A percentile compares a stretch with the other conserved stretches of the same genome.
Conservation (phyloP, 2,888 invertebrate species). For the Athetis lepigone region DNA sequence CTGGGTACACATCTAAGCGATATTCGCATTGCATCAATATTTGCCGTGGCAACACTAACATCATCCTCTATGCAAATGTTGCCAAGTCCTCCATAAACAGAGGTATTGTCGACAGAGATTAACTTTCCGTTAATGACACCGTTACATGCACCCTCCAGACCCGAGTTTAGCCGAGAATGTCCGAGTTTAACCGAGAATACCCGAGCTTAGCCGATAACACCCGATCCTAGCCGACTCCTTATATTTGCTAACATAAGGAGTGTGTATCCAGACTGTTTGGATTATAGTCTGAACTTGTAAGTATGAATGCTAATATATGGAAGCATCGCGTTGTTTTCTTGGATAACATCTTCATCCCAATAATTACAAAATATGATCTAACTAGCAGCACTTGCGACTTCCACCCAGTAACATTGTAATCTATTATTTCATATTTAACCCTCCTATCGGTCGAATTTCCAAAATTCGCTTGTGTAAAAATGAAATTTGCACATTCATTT, state of each 20-base stretch:
- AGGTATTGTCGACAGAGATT: conserved; percentile 72
- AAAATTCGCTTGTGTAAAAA: too few species aligned
- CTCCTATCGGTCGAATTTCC: too few species aligned
- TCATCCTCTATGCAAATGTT: conserved; percentile 78
- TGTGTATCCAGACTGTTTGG: conserved; percentile 57
- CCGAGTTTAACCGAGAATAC: conserved; percentile 36
- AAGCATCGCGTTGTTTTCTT: background rate
- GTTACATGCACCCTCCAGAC: conserved; percentile 53
- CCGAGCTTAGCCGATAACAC: too few species aligned
- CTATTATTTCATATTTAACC: too few species aligned
- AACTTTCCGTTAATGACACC: conserved; percentile 69
- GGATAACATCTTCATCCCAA: background rate
- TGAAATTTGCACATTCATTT: too few species aligned
- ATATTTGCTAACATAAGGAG: conserved; percentile 56
- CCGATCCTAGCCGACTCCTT: conserved; percentile 43
- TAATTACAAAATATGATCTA: too few species aligned
- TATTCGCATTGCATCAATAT: conserved; percentile 78
- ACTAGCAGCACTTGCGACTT: too few species aligned
- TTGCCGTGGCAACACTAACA: conserved; percentile 77
- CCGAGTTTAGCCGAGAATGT: conserved; percentile 32
- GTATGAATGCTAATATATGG: conserved; percentile 26
- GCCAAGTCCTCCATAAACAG: conserved; percentile 72
- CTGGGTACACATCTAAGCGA: conserved; percentile 60
- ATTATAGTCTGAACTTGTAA: conserved; percentile 44
- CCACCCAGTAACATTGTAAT: too few species aligned